Conservation (phyloP, 2,888 invertebrate genomes). For the Harpalus rufipes region DNA sequence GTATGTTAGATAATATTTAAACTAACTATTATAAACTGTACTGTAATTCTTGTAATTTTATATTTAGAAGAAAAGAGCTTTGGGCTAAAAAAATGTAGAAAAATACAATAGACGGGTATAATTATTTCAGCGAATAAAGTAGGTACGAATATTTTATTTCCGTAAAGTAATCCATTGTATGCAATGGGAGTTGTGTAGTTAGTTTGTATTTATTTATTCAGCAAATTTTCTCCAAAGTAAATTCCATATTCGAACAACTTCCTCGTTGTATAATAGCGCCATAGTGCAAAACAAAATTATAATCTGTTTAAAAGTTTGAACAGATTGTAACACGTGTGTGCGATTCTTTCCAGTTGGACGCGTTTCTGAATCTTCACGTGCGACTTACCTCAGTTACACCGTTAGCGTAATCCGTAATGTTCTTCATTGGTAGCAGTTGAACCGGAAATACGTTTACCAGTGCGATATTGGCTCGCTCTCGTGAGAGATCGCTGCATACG, state of each 20-base stretch:
- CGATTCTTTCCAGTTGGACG: conserved; percentile 54
- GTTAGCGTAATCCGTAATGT: conserved; percentile 60
- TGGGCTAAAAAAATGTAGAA: too few relatives aligned
- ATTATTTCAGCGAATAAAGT: not conserved
- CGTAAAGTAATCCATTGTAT: conserved; percentile 1
- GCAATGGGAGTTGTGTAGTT: conserved; percentile 21
- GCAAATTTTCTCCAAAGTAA: conserved; percentile 17
- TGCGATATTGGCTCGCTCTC: conserved; percentile 27
- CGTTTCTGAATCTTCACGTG: conserved; percentile 54
- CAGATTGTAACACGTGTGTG: conserved; percentile 56
- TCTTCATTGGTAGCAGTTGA: conserved; percentile 59
- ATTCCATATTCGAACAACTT: conserved; percentile 43
- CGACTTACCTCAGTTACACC: conserved; percentile 49
- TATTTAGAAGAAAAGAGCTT: too few relatives aligned
- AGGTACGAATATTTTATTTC: conserved; percentile 8
- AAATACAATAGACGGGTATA: not conserved
- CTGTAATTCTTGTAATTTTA: too few relatives aligned
- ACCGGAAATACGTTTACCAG: conserved; percentile 64
- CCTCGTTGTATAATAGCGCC: conserved; percentile 24
- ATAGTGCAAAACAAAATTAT: conserved; percentile 47
- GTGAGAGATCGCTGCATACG: not conserved
- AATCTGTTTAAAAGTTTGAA: conserved; percentile 56
- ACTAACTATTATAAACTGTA: too few relatives aligned
- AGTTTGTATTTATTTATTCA: conserved; percentile 41
- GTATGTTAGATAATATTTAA: too few relatives aligned